Base-by-base conservation (phyloP, 2,888 invertebrate genomes). In the Gymnoscelis rufifasciata region DNA sequence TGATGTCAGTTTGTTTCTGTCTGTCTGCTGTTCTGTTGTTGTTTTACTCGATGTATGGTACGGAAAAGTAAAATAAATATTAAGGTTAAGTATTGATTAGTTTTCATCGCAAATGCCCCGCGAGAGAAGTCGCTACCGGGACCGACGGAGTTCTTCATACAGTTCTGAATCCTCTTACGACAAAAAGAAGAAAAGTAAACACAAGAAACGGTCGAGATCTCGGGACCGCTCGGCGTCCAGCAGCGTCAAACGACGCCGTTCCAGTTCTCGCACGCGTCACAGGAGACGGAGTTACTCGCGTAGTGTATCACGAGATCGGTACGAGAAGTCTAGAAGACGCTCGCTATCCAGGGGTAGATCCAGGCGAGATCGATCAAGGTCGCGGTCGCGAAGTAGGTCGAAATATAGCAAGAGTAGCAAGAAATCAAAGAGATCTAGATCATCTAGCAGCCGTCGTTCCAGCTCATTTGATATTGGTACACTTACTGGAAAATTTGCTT, bases 101-200 rank as follows among this genome's bases (percentile, higher is more conserved):
- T n/a, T n/a, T n/a, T n/a, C n/a, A 30, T 8, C 24, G 10, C 50
- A 39, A 45, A 87, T 88, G 88, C 88, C 88, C 44, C 83, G 88
- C 15, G 88, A 88, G 49, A 86, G 71, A 62, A 79, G 74, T 55
- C 76, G 80, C n/a, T 75, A 82, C 43, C 75, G 88, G 3, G 84
- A 87, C 3, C 74, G 71, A 39, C 74, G 83, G 15, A 86, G 86
- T 63, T 74, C 82, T 2, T 84, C 88, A 1, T 70, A 71, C 37
- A 83, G 83, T 60, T 87, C 88, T 0, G 84, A 80, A 28, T 83
- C 87, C 1, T 88, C 88, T 3, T 77, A 82, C 56, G 86, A 84
- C 30, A 64, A 76, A 14, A 84, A 79, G 54, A 87, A 81, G 60
- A 87, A 80, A 64, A 80, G 71, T 54, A 83, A 83, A 60, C 75